Conservation (phyloP, 1,140 invertebrate genomes). For the Pseudomyrmex cubaensis region DNA sequence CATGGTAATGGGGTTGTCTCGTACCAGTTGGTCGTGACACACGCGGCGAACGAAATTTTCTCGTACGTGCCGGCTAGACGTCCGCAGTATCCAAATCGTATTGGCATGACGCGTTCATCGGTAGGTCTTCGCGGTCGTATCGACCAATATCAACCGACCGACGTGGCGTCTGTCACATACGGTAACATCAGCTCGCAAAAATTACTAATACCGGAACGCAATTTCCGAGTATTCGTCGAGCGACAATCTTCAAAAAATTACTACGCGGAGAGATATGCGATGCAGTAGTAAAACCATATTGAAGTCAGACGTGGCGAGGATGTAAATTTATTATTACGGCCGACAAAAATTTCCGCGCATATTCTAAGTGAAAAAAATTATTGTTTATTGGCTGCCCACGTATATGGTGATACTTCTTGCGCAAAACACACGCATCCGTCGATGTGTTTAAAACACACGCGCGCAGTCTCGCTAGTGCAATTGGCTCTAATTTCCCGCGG, state of each 20-base stretch:
- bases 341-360: constrained; percentile 42
- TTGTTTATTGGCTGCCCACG: constrained; percentile 41
- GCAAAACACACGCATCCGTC: constrained; percentile 54
- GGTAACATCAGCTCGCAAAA: constrained; percentile 13
- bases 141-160: constrained; percentile 29
- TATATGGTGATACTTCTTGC: constrained; percentile 38
- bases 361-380: constrained; percentile 60
- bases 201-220: constrained; percentile 19
- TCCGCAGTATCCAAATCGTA: constrained; percentile 48
- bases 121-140: constrained; percentile 26
- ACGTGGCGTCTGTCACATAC: not conserved
- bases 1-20: constrained; percentile 37
- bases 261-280: not conserved
- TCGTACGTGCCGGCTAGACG: constrained; percentile 55
- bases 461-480: constrained; percentile 65
- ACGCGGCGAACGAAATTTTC: constrained; percentile 59
- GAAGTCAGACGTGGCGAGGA: not conserved
- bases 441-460: constrained; percentile 69
- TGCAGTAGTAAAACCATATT: not conserved
- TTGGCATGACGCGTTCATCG: constrained; percentile 57
- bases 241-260: not conserved
- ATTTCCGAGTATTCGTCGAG: not conserved
- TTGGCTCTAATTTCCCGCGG: constrained; percentile 71
- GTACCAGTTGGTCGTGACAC: constrained; percentile 61
- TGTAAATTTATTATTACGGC: not conserved